These are phyloP conservation scores for Streptopelia turtur DNA, from an alignment of 2,797 vertebrate genomes.

Conservation along the genomic window DNA sequence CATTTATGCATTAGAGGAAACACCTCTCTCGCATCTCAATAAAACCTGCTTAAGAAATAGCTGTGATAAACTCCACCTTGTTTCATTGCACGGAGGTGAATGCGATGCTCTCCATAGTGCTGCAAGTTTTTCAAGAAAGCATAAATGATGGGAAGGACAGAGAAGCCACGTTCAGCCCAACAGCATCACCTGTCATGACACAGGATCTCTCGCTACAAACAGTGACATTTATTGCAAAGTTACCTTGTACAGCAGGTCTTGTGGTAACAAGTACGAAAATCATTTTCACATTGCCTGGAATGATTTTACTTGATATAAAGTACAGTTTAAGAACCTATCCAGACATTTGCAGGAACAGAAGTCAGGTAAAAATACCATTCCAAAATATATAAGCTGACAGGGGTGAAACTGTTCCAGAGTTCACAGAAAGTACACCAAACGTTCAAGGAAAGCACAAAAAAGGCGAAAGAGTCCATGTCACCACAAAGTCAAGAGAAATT, in stretches of 20 bases:
- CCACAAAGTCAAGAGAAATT: background rate
- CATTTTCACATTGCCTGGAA: background rate
- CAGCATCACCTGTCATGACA: background rate
- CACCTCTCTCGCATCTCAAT: background rate
- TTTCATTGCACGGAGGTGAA: background rate
- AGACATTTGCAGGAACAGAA: slow-evolving; percentile 16
- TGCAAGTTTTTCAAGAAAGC: background rate
- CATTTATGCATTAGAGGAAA: background rate
- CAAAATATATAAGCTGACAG: slow-evolving; percentile 26
- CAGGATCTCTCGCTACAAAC: slow-evolving; percentile 12
- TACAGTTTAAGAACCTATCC: slow-evolving; percentile 18
- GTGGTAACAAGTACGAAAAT: slow-evolving; percentile 34
- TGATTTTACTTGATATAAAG: slow-evolving; percentile 12
- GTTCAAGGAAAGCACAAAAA: slow-evolving; percentile 25
- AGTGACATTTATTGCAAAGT: slow-evolving; percentile 59
- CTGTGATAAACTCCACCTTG: background rate
- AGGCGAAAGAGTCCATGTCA: slow-evolving; percentile 1
- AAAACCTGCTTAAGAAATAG: background rate
- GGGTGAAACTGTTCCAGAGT: slow-evolving; percentile 20
- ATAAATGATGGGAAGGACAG: background rate
- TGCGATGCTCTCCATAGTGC: background rate
- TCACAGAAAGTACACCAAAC: slow-evolving; percentile 21
- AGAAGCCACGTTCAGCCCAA: background rate
- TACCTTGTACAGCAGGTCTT: slow-evolving; percentile 31
- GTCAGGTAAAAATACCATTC: slow-evolving; percentile 50